Evolutionary conservation across 2,797 vertebrate genomes (phyloP), one percentile per base, ranked within the genome.

Genomic region (Hoplostethus atlanticus): DNA sequence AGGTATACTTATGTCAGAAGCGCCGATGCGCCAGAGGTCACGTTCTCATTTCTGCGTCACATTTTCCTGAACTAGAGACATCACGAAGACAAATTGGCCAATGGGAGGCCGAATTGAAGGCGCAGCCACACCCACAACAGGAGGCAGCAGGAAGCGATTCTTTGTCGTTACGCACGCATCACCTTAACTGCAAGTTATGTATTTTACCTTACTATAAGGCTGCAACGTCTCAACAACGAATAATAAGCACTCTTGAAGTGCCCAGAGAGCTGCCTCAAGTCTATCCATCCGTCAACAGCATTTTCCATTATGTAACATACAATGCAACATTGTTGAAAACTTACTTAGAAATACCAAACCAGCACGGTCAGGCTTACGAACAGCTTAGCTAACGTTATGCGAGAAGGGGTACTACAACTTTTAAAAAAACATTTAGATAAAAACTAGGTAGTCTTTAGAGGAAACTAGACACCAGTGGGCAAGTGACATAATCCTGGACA

Each of bases 21-120:
- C 56, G 77, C 63, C 77, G 79, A 94, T 90, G 93, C 87, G 82
- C 61, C 34, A 82, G 30, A 88, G 83, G 79, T 92, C 92, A 94
- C 92, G 93, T 93, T 85, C 89, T 44, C 84, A 79, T 91, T 87
- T 63, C 90, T 95, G 94, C 94, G 94, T 95, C 94, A 94, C 91
- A 89, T 90, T 92, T 93, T 93, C 89, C 87, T 79, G 65, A 38
- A 63, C 52, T 1, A 0, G 0, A 52, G 10, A 55, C 76, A 16
- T 86, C 77, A 79, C 63, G 31, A 9, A 16, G 8, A 28, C 28
- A 28, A 28, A 44, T 16, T 13, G 56, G 53, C 93, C 92, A 94
- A 93, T 92, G 6, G 17, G 66, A 83, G 46, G 13, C 50, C 57
- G 44, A 65, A 55, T 54, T 73, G 25, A 48, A 57, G 44, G 1